phyloP scores from a whole-genome alignment of 92 coral and sea anemone species.

The Diadumene lineata region DNA sequence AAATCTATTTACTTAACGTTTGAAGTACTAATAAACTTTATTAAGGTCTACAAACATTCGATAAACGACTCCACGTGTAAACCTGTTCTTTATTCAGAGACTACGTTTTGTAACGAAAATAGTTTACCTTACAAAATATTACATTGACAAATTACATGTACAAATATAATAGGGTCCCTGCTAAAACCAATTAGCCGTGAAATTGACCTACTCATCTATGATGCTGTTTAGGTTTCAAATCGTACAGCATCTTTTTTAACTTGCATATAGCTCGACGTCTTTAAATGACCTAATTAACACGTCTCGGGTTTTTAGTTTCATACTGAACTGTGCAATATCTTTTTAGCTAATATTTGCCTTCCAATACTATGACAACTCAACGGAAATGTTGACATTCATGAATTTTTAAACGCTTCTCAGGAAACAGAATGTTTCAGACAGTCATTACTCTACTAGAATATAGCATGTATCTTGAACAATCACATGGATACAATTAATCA shows the following conservation, averaged over 20 bases:
- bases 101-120: neutral
- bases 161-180: neutral
- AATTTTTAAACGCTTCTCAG: conserved; percentile 1
- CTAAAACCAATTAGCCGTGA: neutral
- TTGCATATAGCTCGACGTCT: neutral
- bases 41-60: neutral
- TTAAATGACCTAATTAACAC: neutral
- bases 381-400: neutral
- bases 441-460: neutral
- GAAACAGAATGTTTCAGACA: neutral
- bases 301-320: neutral
- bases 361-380: neutral
- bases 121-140: neutral
- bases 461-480: neutral
- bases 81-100: neutral
- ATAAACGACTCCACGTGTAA: neutral
- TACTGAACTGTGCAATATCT: neutral
- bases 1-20: neutral
- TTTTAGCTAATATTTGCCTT: neutral
- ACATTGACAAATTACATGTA: neutral
- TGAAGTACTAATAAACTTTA: neutral
- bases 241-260: neutral
- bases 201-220: neutral
- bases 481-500: neutral
- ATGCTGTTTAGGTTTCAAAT: neutral